Conservation (phyloP, 2,113 vertebrate genomes). For the Agelaius phoeniceus region DNA sequence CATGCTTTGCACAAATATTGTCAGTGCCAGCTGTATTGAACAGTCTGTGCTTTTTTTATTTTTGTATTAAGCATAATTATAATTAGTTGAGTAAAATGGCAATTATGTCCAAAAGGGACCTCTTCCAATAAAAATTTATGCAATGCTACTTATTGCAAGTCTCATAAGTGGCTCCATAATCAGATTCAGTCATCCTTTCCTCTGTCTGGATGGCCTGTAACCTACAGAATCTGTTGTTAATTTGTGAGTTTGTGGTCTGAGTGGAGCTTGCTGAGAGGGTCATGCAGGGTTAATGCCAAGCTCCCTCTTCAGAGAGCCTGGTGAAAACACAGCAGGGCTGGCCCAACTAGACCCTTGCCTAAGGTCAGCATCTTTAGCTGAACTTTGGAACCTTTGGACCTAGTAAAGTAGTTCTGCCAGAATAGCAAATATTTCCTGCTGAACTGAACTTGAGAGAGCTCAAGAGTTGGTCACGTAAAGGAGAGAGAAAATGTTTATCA, state of each 20-base stretch:
- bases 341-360: neutral
- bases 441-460: neutral
- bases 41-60: neutral
- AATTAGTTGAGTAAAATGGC: conserved; percentile 37
- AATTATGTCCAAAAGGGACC: conserved; percentile 18
- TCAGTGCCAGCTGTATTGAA: conserved; percentile 36
- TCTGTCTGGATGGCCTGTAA: neutral
- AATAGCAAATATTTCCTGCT: neutral
- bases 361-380: neutral
- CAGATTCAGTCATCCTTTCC: neutral
- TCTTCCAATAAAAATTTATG: conserved; percentile 16
- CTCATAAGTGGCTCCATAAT: neutral
- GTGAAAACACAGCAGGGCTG: neutral
- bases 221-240: conserved; percentile 17
- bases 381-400: neutral
- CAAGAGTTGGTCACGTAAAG: neutral
- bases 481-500: neutral
- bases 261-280: neutral
- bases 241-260: conserved; percentile 2
- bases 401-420: neutral
- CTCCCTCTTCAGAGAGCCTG: neutral
- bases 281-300: neutral
- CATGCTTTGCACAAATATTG: conserved; percentile 36
- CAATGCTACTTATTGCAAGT: conserved; percentile 1
- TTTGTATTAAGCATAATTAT: neutral